Base-by-base conservation (phyloP, 23 tunicate genomes). In the Halocynthia aurantium region DNA sequence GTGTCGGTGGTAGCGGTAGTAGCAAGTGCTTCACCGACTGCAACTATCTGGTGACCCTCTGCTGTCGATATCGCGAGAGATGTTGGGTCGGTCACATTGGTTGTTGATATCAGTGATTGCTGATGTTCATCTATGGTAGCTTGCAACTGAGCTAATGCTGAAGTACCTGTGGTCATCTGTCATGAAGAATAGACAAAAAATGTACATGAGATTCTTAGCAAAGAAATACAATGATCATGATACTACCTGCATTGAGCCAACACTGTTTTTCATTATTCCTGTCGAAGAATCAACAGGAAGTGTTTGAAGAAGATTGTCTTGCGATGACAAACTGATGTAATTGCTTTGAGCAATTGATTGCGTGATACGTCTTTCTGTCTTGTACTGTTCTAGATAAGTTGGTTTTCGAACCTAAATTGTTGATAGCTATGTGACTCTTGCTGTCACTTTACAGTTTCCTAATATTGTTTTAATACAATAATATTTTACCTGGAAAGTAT, bases 41-140 rank as follows among this genome's bases (percentile, higher is more conserved):
- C 4, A 31, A 31, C 44, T 31, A 31, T 31, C 44, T 31, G 44
- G 44, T 31, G 44, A 31, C 44, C 44, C 44, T 31, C 44, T 31
- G 44, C 44, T 4, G 44, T 31, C 44, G 44, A 31, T 31, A 31
- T 31, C 44, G 44, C 56, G 8, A 74, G 78, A 2, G 78, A 20
- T 44, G 56, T 74, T 8, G 64, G 19, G 13, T 55, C 78, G 2
- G 78, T 13, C n/a, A 74, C 78, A 4, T 10, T 53, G 8, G 78
- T 53, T 52, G 78, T 74, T 13, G 78, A 55, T 21, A 74, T 64
- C 56, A 56, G 12, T 2, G 60, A 22, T 74, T 74, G 78, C 21
- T 74, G 78, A 53, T 74, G 78, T 13, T 52, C 60, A 8, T 74
- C 22, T 21, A 74, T 64, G 56, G 78, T 74, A 8, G 78, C 78